Evolutionary conservation across 2,888 invertebrate species (phyloP).

Genomic region (Caenorhabditis zanzibari): DNA sequence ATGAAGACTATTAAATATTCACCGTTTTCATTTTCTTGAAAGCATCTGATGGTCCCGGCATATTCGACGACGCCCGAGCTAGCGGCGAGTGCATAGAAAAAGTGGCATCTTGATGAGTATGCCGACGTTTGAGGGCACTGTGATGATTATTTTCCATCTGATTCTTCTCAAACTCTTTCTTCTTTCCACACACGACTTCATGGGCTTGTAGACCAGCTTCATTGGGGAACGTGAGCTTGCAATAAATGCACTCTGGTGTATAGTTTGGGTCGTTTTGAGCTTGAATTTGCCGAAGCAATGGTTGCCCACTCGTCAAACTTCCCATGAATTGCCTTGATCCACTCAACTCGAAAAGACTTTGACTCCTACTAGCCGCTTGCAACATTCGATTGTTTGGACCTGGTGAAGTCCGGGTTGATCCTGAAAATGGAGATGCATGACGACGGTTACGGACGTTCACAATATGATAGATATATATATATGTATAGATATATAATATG

Average conservation of each 20-base stretch:
- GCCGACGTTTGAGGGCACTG: constrained; percentile 46
- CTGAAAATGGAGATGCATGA: constrained; percentile 56
- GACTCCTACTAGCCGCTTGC: constrained; percentile 76
- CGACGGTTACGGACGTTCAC: constrained; percentile 11
- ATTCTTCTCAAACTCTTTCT: constrained; percentile 65
- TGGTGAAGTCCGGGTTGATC: constrained; percentile 78
- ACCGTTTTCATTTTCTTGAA: constrained; percentile 12
- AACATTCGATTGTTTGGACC: constrained; percentile 70
- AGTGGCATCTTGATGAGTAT: constrained; percentile 52
- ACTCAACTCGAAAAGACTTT: constrained; percentile 77
- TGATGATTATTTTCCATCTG: constrained; percentile 40
- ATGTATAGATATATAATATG: constrained; percentile 38
- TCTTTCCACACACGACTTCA: constrained; percentile 76
- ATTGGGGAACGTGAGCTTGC: constrained; percentile 76
- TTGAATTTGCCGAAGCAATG: constrained; percentile 68
- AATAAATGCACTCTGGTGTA: constrained; percentile 68
- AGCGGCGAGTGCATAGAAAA: constrained; percentile 28
- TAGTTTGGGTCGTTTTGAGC: constrained; percentile 41
- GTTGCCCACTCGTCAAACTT: constrained; percentile 80
- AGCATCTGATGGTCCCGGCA: constrained; percentile 52
- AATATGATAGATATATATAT: constrained; percentile 38
- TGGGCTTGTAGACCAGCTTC: constrained; percentile 80
- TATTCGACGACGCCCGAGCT: background rate
- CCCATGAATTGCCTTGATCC: constrained; percentile 63
- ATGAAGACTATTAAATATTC: background rate